Percentiles rank a stretch among this genome's conserved stretches.
phyloP scores from a whole-genome alignment of 2,797 vertebrate genomes.

The Silurus aristotelis region DNA sequence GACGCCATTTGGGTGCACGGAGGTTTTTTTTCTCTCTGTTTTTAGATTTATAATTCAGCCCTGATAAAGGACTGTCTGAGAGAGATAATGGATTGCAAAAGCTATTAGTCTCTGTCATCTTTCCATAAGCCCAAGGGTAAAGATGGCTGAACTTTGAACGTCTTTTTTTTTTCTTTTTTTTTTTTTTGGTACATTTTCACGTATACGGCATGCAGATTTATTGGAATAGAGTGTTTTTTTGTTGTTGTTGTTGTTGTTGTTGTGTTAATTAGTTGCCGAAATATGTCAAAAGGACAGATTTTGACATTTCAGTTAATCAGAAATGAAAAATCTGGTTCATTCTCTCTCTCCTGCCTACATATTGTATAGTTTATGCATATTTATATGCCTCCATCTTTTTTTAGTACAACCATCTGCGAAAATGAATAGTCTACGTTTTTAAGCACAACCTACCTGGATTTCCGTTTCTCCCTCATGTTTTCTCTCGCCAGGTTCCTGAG shows the following conservation, averaged over 20 bases:
- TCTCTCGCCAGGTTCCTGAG: constrained; percentile 66
- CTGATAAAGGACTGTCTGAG: constrained; percentile 45
- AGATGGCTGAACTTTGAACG: constrained; percentile 2
- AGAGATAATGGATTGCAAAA: constrained; percentile 48
- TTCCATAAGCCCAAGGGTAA: constrained; percentile 35
- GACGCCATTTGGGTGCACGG: not conserved
- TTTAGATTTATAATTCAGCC: constrained; percentile 40
- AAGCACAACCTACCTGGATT: constrained; percentile 54
- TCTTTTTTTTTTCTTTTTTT: not conserved
- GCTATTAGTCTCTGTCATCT: constrained; percentile 51
- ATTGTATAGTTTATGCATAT: constrained; percentile 33
- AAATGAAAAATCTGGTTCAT: not conserved
- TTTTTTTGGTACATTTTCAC: not conserved
- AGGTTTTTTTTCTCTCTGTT: constrained; percentile 6
- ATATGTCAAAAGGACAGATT: not conserved
- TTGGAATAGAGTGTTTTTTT: not conserved
- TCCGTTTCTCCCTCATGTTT: constrained; percentile 60
- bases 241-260: too few species aligned
- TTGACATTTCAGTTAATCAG: not conserved
- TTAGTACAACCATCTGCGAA: constrained; percentile 51
- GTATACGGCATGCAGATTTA: not conserved
- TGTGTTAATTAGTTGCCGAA: not conserved
- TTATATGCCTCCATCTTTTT: not conserved
- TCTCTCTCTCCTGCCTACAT: too few species aligned
- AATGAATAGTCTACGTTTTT: constrained; percentile 59